Evolutionary conservation across 1,140 invertebrate genomes (phyloP).

Genomic region (Drosophila trapezifrons): DNA sequence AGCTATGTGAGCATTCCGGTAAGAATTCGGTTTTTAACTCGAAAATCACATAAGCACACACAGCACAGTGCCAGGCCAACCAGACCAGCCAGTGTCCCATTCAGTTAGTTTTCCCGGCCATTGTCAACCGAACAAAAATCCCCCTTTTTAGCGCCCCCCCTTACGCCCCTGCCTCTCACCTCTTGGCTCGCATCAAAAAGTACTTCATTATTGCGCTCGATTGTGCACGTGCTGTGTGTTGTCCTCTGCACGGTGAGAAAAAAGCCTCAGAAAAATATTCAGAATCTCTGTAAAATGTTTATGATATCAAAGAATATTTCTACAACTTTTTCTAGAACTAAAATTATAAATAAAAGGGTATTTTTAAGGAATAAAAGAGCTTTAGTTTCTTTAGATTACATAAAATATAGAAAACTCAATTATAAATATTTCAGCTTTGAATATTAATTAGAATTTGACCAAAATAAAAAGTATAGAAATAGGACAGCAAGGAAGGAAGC

Average conservation of each 20-base stretch:
- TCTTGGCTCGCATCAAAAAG: slow-evolving; percentile 59
- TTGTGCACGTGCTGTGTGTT: slow-evolving; percentile 62
- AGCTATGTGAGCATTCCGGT: slow-evolving; percentile 44
- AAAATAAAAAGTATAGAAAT: no score
- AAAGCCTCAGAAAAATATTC: slow-evolving; percentile 16
- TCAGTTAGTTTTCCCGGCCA: slow-evolving; percentile 24
- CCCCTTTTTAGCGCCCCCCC: not conserved
- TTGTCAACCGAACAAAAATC: slow-evolving; percentile 26
- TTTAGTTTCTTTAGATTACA: no score
- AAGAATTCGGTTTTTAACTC: slow-evolving; percentile 72
- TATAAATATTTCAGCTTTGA: no score
- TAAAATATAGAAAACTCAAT: no score
- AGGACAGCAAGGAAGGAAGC: no score
- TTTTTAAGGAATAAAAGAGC: no score
- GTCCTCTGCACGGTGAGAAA: not conserved
- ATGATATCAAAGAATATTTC: not conserved
- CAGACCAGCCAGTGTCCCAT: slow-evolving; percentile 2
- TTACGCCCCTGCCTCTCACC: not conserved
- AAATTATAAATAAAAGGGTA: no score
- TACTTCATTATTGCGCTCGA: slow-evolving; percentile 82
- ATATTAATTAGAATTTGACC: no score
- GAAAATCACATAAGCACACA: slow-evolving; percentile 68
- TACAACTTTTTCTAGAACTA: no score
- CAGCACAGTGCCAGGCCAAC: slow-evolving; percentile 7
- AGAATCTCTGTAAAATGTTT: not conserved